Evolutionary conservation across 2,113 vertebrate genomes (phyloP), one percentile per base, ranked within the genome.

Genomic region (Turdus rufiventris): DNA sequence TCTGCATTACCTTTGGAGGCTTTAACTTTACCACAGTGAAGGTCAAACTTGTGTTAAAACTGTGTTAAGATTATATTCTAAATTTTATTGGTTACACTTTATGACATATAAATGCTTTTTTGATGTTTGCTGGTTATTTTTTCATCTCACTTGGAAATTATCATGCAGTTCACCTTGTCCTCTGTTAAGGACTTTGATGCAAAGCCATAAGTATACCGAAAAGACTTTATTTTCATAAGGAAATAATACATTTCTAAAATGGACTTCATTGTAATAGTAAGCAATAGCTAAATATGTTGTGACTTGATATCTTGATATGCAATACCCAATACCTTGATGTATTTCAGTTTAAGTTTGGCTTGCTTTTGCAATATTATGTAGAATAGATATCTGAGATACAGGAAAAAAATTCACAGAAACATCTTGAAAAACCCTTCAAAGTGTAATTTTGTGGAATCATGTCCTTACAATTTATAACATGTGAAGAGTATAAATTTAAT

Each of bases 391-490:
- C 29, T 81, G 68, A 91, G 28, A 17, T 34, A 43, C 63, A 38
- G 65, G 40, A 93, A 89, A 81, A 53, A 60, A 92, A 92, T 81
- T 88, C 87, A 94, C 83, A 79, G 88, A 89, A 97, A 94, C 60
- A 91, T 63, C 53, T 75, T 68, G 86, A 87, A 86, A 93, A 94
- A 31, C 4, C 9, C 31, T 83, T 88, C 75, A 24, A 79, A 94
- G 31, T 15, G 26, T 51, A 43, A 10, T 61, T 97, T 88, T 96
- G 81, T 95, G 89, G 75, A 97, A 97, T 96, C 87, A 94, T 65
- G 48, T 94, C 61, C 83, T 96, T 96, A 95, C 4, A 96, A 94
- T 91, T 96, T 83, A 89, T 62, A 95, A 36, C 12, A 74, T 53
- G 61, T 67, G 50, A 58, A 85, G 42, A 25, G 7, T 78, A 88